Percentiles rank a stretch among this genome's conserved stretches.
Evolutionary conservation across 2,113 vertebrate genomes (phyloP).

Genomic region (Chrysemys picta): DNA sequence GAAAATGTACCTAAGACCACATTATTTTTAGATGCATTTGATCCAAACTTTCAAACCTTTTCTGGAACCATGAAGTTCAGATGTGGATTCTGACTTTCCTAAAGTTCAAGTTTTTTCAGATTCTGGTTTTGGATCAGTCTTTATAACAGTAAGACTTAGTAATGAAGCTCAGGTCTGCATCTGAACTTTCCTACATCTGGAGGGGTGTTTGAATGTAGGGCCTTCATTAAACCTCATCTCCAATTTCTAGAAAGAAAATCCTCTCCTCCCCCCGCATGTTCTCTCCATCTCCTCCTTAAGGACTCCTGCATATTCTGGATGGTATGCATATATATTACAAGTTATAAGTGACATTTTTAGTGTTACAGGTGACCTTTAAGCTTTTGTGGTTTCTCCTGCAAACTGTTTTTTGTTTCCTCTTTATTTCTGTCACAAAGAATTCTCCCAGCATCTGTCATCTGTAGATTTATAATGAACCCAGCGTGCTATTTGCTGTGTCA

Average conservation of each 20-base stretch:
- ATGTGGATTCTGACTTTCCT: background rate
- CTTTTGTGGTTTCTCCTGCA: background rate
- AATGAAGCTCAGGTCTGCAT: background rate
- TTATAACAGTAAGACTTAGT: background rate
- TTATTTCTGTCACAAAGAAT: background rate
- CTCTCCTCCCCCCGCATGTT: background rate
- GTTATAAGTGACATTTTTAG: background rate
- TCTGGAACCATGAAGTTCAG: background rate
- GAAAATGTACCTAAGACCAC: background rate
- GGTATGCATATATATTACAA: background rate
- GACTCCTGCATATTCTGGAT: background rate
- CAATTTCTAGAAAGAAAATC: background rate
- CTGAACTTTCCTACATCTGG: background rate
- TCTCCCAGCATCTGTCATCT: conserved; percentile 13
- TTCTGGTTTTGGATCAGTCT: background rate
- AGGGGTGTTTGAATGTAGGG: background rate
- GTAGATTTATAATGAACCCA: conserved; percentile 18
- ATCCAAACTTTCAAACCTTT: background rate
- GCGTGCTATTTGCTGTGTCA: background rate
- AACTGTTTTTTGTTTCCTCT: background rate
- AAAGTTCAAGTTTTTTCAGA: background rate
- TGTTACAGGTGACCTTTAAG: background rate
- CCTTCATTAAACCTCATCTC: background rate
- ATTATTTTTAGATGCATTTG: background rate
- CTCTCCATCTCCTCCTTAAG: background rate